Percentiles rank a stretch among this genome's conserved stretches.
These are phyloP conservation scores for Diorhabda carinulata DNA, from an alignment of 1,140 invertebrate species.

Conservation along the genomic window DNA sequence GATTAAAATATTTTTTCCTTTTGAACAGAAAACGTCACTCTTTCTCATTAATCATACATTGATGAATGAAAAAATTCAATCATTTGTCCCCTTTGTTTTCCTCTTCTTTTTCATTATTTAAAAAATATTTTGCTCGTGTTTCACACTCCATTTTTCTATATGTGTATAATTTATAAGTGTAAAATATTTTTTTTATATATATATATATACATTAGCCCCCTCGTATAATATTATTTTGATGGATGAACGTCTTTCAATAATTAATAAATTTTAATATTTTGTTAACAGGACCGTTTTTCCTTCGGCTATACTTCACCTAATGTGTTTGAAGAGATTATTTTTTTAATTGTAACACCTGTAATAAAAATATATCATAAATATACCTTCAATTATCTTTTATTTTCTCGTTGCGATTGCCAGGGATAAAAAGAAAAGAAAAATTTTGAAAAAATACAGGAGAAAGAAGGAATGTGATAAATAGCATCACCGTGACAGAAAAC, in stretches of 20 bases:
- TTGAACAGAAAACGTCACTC: background rate
- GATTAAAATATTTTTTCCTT: background rate
- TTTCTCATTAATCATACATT: background rate
- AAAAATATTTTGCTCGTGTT: background rate
- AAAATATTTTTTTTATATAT: conserved; percentile 7
- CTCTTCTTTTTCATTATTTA: background rate
- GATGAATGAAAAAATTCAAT: background rate
- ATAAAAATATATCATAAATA: conserved; percentile 17
- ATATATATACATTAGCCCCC: conserved; percentile 3
- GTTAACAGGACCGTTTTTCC: conserved; percentile 7
- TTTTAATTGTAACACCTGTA: conserved; percentile 16
- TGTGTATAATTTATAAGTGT: conserved; percentile 11
- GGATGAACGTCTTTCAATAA: conserved; percentile 5
- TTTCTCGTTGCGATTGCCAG: too few species aligned
- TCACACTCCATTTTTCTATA: background rate
- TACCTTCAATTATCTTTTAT: background rate
- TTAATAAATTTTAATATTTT: conserved; percentile 7
- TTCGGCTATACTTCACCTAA: conserved; percentile 6
- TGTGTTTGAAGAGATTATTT: conserved; percentile 20
- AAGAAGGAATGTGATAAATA: too few species aligned
- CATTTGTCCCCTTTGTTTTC: background rate
- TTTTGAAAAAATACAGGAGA: too few species aligned
- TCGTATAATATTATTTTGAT: conserved; percentile 4
- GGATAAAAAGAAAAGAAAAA: too few species aligned
- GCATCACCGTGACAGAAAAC: too few species aligned